Evolutionary conservation across 2,888 invertebrate genomes (phyloP).

Genomic region (Linnaemya tessellans): DNA sequence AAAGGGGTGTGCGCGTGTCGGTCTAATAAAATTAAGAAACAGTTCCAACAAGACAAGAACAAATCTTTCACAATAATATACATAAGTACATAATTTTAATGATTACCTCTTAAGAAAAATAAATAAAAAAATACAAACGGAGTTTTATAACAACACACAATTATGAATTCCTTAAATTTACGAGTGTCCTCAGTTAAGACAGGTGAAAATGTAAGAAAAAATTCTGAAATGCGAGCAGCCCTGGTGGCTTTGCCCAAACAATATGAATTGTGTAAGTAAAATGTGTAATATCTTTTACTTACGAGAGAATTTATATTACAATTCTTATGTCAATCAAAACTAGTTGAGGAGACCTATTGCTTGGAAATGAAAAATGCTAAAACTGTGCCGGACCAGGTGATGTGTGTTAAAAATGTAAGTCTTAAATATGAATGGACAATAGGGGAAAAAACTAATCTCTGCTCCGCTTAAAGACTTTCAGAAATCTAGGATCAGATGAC

Average conservation of each 20-base stretch:
- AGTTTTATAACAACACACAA: conserved; percentile 37
- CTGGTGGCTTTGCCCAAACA: conserved; percentile 75
- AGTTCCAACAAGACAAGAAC: conserved; percentile 10
- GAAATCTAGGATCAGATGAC: conserved; percentile 71
- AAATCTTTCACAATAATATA: conserved; percentile 27
- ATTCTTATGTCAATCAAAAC: neutral
- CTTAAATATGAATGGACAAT: neutral
- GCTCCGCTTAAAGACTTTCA: conserved; percentile 72
- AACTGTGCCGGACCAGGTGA: conserved; percentile 77
- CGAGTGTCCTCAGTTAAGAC: conserved; percentile 77
- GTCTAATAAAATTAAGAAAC: conserved; percentile 27
- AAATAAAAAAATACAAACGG: conserved; percentile 31
- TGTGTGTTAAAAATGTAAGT: conserved; percentile 76
- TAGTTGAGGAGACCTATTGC: conserved; percentile 75
- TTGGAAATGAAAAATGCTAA: conserved; percentile 74
- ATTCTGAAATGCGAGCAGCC: conserved; percentile 76
- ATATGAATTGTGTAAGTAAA: conserved; percentile 74
- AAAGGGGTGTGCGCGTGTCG: conserved; percentile 55
- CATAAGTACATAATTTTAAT: conserved; percentile 4
- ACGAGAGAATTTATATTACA: neutral
- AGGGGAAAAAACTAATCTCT: neutral
- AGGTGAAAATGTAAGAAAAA: conserved; percentile 77
- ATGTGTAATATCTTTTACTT: neutral
- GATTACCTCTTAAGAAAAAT: conserved; percentile 32
- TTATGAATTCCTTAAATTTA: conserved; percentile 78